These are phyloP conservation scores for Raphicerus campestris DNA, from an alignment of 2,113 vertebrate species.

Conservation along the genomic window DNA sequence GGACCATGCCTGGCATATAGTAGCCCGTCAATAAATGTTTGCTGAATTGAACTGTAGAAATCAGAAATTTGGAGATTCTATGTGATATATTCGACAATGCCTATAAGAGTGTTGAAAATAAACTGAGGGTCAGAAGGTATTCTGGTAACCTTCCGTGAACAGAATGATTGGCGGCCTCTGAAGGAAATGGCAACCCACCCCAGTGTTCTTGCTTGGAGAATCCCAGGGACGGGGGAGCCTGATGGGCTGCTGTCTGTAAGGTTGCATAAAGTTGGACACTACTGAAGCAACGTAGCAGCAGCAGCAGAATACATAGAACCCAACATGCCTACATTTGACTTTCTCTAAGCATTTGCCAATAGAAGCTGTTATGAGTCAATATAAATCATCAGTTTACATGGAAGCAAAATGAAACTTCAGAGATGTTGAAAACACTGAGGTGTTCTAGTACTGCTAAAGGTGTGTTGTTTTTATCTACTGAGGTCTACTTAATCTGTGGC, in stretches of 20 bases:
- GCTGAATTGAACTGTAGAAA: background rate
- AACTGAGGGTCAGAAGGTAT: background rate
- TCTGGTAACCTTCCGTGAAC: background rate
- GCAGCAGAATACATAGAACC: background rate
- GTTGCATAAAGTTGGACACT: background rate
- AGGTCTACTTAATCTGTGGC: background rate
- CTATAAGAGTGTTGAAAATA: background rate
- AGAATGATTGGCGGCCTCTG: background rate
- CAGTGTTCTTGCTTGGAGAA: background rate
- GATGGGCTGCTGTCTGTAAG: background rate
- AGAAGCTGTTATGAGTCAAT: background rate
- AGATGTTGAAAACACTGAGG: background rate
- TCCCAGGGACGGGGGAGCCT: background rate
- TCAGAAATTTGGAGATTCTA: background rate
- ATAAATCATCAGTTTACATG: conserved; percentile 21
- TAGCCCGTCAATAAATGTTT: background rate
- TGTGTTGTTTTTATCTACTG: conserved; percentile 12
- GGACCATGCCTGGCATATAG: background rate
- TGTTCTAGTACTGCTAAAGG: background rate
- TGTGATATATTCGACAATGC: background rate
- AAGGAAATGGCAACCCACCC: background rate
- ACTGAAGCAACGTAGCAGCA: background rate
- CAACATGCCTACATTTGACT: background rate
- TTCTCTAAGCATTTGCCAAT: background rate
- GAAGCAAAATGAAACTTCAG: conserved; percentile 42